A percentile compares a stretch with the other conserved stretches of the same genome.
Conservation (phyloP, 2,888 invertebrate genomes). For the Papilio demoleus region DNA sequence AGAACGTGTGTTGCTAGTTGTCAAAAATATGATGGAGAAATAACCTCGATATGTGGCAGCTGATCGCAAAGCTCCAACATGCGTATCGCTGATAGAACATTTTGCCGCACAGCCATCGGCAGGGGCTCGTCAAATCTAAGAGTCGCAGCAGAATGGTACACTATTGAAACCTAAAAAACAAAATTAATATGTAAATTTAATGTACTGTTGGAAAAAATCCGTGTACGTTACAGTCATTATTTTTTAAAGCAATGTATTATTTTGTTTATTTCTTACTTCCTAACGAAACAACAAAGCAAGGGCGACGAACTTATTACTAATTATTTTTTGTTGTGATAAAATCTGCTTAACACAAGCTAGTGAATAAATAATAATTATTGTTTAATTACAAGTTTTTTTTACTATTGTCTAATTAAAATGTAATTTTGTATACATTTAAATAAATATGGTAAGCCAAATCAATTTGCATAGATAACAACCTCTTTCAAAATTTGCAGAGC, state of each 20-base stretch:
- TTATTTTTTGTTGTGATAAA: too few relatives aligned
- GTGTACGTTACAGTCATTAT: too few relatives aligned
- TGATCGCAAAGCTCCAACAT: conserved; percentile 88
- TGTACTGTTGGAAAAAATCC: too few relatives aligned
- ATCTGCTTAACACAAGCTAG: neutral
- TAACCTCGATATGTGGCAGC: conserved; percentile 87
- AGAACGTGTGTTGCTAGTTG: neutral
- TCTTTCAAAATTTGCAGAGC: conserved; percentile 78
- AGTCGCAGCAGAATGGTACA: conserved; percentile 93
- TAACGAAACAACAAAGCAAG: too few relatives aligned
- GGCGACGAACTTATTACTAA: too few relatives aligned
- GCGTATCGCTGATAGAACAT: conserved; percentile 88
- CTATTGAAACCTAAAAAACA: conserved; percentile 85
- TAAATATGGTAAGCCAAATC: too few relatives aligned
- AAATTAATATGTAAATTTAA: neutral
- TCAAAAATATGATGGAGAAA: neutral
- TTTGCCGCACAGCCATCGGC: conserved; percentile 88
- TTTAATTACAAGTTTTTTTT: too few relatives aligned
- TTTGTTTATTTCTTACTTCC: too few relatives aligned
- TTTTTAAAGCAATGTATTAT: too few relatives aligned
- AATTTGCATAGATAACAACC: too few relatives aligned
- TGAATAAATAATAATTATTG: neutral
- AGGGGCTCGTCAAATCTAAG: conserved; percentile 92
- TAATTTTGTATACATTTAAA: too few relatives aligned
- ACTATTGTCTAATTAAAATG: too few relatives aligned